A percentile compares a stretch with the other conserved stretches of the same genome.
phyloP scores from a whole-genome alignment of 2,797 vertebrate genomes.

The Lateolabrax maculatus region DNA sequence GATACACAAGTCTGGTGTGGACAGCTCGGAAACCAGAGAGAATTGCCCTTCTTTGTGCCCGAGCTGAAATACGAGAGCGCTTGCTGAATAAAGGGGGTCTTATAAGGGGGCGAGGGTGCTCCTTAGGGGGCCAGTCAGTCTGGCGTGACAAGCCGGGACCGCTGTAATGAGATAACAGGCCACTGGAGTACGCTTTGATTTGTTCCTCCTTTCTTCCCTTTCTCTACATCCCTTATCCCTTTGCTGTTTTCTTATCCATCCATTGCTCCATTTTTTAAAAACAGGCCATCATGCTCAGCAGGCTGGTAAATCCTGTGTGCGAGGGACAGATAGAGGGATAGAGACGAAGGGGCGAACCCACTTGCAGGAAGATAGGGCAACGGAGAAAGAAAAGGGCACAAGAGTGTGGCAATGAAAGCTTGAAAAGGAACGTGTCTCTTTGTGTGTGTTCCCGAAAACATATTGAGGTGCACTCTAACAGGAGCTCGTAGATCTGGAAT shows the following conservation, averaged over 20 bases:
- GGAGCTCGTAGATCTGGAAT: slow-evolving; percentile 42
- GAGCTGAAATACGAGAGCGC: slow-evolving; percentile 71
- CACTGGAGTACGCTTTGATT: slow-evolving; percentile 74
- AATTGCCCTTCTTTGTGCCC: slow-evolving; percentile 74
- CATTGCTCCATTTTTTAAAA: slow-evolving; percentile 57
- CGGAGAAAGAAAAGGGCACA: slow-evolving; percentile 55
- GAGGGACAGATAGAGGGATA: slow-evolving; percentile 75
- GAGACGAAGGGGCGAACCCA: slow-evolving; percentile 58
- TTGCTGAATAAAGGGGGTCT: slow-evolving; percentile 75
- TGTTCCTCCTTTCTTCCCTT: slow-evolving; percentile 69
- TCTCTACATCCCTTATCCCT: slow-evolving; percentile 66
- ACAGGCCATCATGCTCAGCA: slow-evolving; percentile 65
- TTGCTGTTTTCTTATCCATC: slow-evolving; percentile 71
- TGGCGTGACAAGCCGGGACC: slow-evolving; percentile 74
- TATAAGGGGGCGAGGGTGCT: slow-evolving; percentile 69
- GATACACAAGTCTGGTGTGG: slow-evolving; percentile 69
- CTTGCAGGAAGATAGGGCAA: slow-evolving; percentile 52
- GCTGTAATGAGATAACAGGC: slow-evolving; percentile 84
- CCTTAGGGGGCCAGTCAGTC: slow-evolving; percentile 77
- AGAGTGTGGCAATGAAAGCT: slow-evolving; percentile 56
- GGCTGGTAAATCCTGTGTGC: slow-evolving; percentile 76
- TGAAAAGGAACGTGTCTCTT: slow-evolving; percentile 22
- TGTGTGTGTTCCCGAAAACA: slow-evolving; percentile 42
- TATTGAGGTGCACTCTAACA: slow-evolving; percentile 40
- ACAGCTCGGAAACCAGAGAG: slow-evolving; percentile 69